Evolutionary conservation across 2,113 vertebrate species (phyloP).

Genomic region (Eublepharis macularius): DNA sequence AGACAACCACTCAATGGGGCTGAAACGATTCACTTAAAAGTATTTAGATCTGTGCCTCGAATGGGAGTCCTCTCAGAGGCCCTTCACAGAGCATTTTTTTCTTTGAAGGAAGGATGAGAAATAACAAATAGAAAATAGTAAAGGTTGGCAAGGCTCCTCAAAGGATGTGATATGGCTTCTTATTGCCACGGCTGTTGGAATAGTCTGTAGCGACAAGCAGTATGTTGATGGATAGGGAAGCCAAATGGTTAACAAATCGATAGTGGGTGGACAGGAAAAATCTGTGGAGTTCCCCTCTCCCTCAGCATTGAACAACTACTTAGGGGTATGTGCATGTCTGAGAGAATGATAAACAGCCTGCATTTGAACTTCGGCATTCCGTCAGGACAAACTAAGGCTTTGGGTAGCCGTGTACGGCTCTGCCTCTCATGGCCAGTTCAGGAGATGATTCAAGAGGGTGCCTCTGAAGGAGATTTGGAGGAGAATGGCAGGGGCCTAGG

Average conservation of each 20-base stretch:
- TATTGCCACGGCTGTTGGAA: not conserved
- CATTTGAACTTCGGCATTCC: not conserved
- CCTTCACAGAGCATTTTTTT: too few species aligned
- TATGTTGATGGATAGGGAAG: not conserved
- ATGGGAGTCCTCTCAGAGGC: too few species aligned
- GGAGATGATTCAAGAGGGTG: too few species aligned
- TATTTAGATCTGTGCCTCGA: not conserved
- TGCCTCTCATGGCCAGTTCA: not conserved
- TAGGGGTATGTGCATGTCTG: not conserved
- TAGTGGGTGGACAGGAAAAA: not conserved
- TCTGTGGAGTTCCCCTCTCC: not conserved
- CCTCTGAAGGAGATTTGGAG: not conserved
- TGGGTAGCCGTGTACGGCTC: too few species aligned
- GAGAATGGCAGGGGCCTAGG: not conserved
- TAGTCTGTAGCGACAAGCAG: not conserved
- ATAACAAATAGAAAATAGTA: not conserved
- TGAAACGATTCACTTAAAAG: not conserved
- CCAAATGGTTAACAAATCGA: not conserved
- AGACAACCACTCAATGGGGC: not conserved
- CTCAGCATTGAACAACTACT: not conserved
- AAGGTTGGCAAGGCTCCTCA: rapidly evolving
- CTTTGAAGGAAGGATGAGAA: not conserved
- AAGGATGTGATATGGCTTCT: too few species aligned
- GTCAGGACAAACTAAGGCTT: not conserved
- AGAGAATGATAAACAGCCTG: too few species aligned